Evolutionary conservation across 1,140 invertebrate species (phyloP), one percentile per base, ranked within the genome.

Genomic region (Lordiphosa clarofinis): DNA sequence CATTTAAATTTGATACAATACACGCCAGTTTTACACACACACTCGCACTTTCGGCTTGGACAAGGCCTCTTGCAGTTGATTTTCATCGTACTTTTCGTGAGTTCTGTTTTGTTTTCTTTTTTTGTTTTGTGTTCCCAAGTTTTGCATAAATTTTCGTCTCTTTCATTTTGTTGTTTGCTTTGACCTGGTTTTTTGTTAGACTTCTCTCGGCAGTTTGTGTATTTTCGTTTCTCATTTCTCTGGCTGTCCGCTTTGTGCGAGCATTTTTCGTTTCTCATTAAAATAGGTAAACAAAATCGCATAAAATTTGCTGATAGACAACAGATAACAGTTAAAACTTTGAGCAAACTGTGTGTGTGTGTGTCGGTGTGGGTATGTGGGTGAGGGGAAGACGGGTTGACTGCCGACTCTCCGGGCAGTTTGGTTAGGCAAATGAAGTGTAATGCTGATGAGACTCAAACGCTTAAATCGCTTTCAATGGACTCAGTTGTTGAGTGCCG

Each of bases 241-340:
- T 46, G n/a, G 54, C 33, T 35, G 36, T 40, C 35, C 36, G 43
- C 56, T 52, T 58, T 63, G 56, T 68, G 50, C 53, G 61, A 71
- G 63, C 72, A 68, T 81, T 81, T 82, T 81, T 84, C 56, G 78
- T 63, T 59, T 73, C 76, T 82, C 76, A 82, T 82, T 82, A 82
- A 82, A 82, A 84, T 82, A 84, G 76, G 76, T 82, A 82, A 82
- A 82, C 76, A 82, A 76, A 82, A 84, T 82, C 59, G 76, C 78
- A 82, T 82, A 71, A 82, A 76, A 82, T 82, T 76, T 84, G 56
- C 76, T 73, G 78, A 82, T 82, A 76, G 78, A 82, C 76, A 82
- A 76, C 78, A 82, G 76, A 82, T 82, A 84, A 84, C 62, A 64
- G 73, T 73, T 82, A 69, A 84, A 82, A 84, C 76, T 82, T 82